Evolutionary conservation across 2,888 invertebrate genomes (phyloP).

Genomic region (Noctuana brunneofusca): DNA sequence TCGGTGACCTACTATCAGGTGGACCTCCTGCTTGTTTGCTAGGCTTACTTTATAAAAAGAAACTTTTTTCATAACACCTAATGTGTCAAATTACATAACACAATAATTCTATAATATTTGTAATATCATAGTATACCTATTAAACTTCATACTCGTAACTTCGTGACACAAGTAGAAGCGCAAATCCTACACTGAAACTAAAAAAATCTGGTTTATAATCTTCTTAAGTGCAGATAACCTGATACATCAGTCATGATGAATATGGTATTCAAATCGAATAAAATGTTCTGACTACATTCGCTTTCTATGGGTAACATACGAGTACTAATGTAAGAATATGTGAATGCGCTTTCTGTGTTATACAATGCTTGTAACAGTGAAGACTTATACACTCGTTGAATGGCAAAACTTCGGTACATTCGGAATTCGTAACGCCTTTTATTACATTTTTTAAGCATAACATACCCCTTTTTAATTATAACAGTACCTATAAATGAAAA

Average conservation of each 20-base stretch:
- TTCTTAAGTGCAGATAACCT: slow-evolving; percentile 7
- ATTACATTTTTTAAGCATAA: too few species aligned
- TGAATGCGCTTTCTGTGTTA: slow-evolving; percentile 58
- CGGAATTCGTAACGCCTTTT: too few species aligned
- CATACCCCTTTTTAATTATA: too few species aligned
- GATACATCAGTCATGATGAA: slow-evolving; percentile 1
- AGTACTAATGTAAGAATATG: slow-evolving; percentile 48
- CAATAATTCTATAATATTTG: too few species aligned
- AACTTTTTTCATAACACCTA: too few species aligned
- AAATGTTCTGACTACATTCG: slow-evolving; percentile 33
- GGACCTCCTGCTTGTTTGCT: too few species aligned
- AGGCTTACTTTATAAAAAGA: too few species aligned
- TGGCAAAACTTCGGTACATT: slow-evolving; percentile 36
- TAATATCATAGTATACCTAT: too few species aligned
- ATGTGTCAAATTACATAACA: too few species aligned
- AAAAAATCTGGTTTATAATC: not conserved
- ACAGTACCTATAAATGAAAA: too few species aligned
- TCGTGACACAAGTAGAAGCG: not conserved
- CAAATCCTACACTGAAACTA: not conserved
- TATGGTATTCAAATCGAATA: slow-evolving; percentile 9
- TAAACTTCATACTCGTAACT: too few species aligned
- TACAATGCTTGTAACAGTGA: slow-evolving; percentile 40
- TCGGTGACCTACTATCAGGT: too few species aligned
- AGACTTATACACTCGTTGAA: slow-evolving; percentile 34
- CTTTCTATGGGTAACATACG: slow-evolving; percentile 47